Base-by-base conservation (phyloP, 2,113 vertebrate species). In the Nesogale talazaci region DNA sequence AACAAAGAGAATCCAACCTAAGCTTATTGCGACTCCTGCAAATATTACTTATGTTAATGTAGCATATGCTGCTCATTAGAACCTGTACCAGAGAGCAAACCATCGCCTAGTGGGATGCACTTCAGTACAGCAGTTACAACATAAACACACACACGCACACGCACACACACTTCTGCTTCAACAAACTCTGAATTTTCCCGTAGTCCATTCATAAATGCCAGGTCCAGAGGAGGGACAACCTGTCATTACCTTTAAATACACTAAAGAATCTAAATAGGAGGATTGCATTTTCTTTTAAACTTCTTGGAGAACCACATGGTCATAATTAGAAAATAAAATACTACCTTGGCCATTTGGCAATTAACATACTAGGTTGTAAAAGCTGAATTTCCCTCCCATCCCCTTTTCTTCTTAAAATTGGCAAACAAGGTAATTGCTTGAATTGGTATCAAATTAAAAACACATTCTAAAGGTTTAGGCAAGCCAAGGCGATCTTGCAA, bases 1-100 rank as follows among this genome's bases (percentile, higher is more conserved):
- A 83, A 85, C 93, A 87, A 95, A 95, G 94, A 92, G 74, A 96
- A 93, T 86, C 76, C 93, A 92, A 78, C 67, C 80, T 93, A 78
- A 92, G 79, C 80, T 93, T 94, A 94, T 52, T 82, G 67, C 72
- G 72, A 94, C 89, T 92, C 80, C 74, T 94, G 83, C 56, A 90
- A 94, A 94, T 95, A 91, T 93, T 88, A 91, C 91, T 94, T 94
- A 88, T 93, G 93, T 90, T 94, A 93, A 96, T 94, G 88, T 93
- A 79, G 79, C 93, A 96, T 81, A 94, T 94, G 90, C 93, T 94
- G 93, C 92, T 95, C 91, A 42, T 94, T 93, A 94, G 69, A 96
- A 94, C 80, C 93, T 75, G 93, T 83, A 90, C 67, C 76, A 38
- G 1, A 36, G 65, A 91, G 67, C 86, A 78, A 82, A 88, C 63